These are phyloP conservation scores for Eonycteris spelaea DNA, from an alignment of 2,113 vertebrate species.

Conservation along the genomic window DNA sequence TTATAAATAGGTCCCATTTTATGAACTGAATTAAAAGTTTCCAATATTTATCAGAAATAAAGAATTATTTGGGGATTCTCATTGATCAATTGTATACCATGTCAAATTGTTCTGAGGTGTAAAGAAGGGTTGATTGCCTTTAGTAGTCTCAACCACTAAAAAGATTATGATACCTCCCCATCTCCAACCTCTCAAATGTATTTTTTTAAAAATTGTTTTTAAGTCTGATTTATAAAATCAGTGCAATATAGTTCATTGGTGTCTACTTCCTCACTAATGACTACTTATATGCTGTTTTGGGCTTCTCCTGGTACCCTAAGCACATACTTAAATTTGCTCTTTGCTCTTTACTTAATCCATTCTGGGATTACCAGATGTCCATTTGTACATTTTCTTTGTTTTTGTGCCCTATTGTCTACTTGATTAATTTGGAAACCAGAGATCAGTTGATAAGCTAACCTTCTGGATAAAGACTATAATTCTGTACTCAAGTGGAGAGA, in stretches of 20 bases:
- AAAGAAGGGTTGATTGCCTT: not conserved
- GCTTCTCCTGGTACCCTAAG: not conserved
- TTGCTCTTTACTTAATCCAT: not conserved
- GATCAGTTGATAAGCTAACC: not conserved
- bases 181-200: not conserved
- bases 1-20: not conserved
- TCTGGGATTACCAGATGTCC: not conserved
- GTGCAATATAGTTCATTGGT: not conserved
- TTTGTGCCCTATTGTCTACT: not conserved
- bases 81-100: not conserved
- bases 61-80: not conserved
- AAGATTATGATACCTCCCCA: not conserved
- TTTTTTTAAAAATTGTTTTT: not conserved
- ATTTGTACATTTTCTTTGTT: not conserved
- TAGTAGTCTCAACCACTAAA: not conserved
- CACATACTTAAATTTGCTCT: not conserved
- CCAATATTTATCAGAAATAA: not conserved
- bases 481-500: not conserved
- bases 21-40: not conserved
- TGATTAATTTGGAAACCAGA: conserved; percentile 6
- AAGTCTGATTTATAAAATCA: not conserved
- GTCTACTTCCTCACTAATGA: not conserved
- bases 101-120: not conserved
- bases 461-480: not conserved
- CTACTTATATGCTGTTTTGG: not conserved